phyloP scores from a whole-genome alignment of 2,113 vertebrate genomes.

The Brachypteracias leptosomus region DNA sequence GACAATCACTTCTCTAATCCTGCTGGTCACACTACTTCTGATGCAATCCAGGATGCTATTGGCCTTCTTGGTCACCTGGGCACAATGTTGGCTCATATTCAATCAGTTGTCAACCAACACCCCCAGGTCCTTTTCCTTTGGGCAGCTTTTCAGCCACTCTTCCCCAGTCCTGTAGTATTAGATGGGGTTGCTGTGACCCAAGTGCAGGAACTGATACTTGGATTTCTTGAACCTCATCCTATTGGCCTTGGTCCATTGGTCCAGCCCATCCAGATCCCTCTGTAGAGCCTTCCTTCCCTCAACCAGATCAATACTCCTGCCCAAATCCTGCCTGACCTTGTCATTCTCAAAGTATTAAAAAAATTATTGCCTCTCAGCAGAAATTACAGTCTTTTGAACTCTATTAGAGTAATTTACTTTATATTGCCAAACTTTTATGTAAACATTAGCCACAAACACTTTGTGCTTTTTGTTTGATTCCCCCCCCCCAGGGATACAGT shows the following conservation, averaged over 20 bases:
- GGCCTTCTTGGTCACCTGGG: too few species aligned
- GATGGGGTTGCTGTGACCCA: not conserved
- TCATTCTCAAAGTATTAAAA: not conserved
- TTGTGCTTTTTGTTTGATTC: not conserved
- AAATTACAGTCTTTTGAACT: not conserved
- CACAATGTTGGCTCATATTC: too few species aligned
- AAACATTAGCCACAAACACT: not conserved
- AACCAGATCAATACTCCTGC: not conserved
- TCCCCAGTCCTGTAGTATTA: accelerated
- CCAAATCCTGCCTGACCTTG: not conserved
- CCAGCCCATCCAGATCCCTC: not conserved
- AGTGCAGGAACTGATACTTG: not conserved
- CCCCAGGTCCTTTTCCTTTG: too few species aligned
- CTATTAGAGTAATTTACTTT: not conserved
- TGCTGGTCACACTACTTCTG: too few species aligned
- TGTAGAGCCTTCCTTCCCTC: not conserved
- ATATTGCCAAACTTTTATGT: not conserved
- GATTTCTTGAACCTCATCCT: too few species aligned
- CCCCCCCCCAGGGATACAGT: too few species aligned
- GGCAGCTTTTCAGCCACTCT: too few species aligned
- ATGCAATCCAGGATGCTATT: too few species aligned
- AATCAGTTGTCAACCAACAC: too few species aligned
- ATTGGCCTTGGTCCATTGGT: not conserved
- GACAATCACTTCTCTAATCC: too few species aligned
- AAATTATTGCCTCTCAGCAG: not conserved